A percentile compares a stretch with the other conserved stretches of the same genome.
phyloP scores from a whole-genome alignment of 2,888 invertebrate genomes.

The Cosmopolites sordidus region DNA sequence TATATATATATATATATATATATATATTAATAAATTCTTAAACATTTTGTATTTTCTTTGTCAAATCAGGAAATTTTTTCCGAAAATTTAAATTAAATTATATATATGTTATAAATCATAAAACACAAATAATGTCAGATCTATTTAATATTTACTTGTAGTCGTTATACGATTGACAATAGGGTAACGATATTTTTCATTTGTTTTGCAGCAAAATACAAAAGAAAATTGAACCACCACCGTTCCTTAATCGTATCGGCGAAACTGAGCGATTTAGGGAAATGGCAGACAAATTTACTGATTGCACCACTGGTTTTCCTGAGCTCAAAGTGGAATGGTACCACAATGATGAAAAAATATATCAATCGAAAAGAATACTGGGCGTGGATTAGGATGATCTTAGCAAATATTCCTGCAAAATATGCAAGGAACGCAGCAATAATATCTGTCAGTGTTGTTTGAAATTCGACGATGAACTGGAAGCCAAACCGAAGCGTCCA shows the following conservation, averaged over 20 bases:
- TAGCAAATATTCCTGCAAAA: conserved; percentile 78
- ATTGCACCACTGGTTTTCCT: conserved; percentile 81
- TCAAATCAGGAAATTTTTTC: too few species aligned
- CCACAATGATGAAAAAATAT: conserved; percentile 72
- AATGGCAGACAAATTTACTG: conserved; percentile 90
- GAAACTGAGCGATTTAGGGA: conserved; percentile 83
- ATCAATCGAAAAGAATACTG: conserved; percentile 75
- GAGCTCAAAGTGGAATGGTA: conserved; percentile 87
- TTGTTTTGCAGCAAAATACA: conserved; percentile 69
- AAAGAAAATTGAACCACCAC: conserved; percentile 76
- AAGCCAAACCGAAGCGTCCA: conserved; percentile 62
- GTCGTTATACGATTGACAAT: too few species aligned
- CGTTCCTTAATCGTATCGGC: conserved; percentile 84
- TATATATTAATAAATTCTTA: too few species aligned
- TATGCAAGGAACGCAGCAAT: conserved; percentile 80
- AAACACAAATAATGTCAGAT: too few species aligned
- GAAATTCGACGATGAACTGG: conserved; percentile 63
- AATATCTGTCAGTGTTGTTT: conserved; percentile 75
- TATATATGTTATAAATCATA: too few species aligned
- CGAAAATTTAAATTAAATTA: too few species aligned
- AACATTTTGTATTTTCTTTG: too few species aligned
- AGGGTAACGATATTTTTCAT: too few species aligned
- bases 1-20: too few species aligned
- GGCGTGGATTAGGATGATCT: conserved; percentile 76
- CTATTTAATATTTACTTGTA: too few species aligned